phyloP scores from a whole-genome alignment of 2,797 vertebrate genomes.

The Cichlasoma orientale region DNA sequence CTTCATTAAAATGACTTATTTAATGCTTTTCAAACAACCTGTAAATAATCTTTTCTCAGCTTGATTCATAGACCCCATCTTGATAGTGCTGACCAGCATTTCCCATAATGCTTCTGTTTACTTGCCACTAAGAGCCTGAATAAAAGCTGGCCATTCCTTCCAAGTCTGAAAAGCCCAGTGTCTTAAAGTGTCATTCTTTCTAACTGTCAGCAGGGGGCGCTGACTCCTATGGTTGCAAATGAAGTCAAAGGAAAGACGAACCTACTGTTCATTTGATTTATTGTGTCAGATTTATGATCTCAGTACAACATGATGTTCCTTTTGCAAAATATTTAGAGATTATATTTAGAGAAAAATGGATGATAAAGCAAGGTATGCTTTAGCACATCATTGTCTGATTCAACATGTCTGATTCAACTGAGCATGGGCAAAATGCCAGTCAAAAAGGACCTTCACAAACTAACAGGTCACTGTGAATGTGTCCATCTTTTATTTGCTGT shows the following conservation, averaged over 20 bases:
- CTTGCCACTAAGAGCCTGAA: neutral
- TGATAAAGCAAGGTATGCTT: neutral
- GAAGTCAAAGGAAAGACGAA: neutral
- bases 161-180: neutral
- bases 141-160: neutral
- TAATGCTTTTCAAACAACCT: constrained; percentile 10
- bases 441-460: neutral
- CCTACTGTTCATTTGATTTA: neutral
- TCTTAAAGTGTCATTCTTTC: neutral
- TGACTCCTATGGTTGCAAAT: neutral
- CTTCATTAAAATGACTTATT: constrained; percentile 20
- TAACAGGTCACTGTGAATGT: neutral
- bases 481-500: neutral
- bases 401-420: neutral
- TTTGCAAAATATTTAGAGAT: neutral
- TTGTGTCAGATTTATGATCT: neutral
- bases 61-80: neutral
- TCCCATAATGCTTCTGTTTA: neutral
- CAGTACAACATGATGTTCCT: neutral
- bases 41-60: neutral
- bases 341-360: neutral
- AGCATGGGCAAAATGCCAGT: too few species aligned
- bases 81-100: neutral
- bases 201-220: neutral
- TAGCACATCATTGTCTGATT: neutral